Evolutionary conservation across 2,797 vertebrate genomes (phyloP).

Genomic region (Xerus rutilus): DNA sequence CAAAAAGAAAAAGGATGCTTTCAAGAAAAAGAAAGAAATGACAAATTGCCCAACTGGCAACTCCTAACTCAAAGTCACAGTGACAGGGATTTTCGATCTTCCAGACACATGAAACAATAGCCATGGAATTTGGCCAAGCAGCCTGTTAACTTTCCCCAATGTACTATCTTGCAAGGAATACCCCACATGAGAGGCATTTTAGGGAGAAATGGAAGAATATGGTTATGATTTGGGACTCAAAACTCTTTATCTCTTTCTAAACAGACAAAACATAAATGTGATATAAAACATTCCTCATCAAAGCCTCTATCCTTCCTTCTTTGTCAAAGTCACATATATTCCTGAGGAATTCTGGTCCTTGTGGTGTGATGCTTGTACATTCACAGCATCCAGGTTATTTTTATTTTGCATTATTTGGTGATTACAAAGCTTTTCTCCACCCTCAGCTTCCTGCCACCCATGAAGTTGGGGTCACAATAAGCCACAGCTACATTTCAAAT

Average conservation of each 20-base stretch:
- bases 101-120: conserved; percentile 67
- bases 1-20: conserved; percentile 4
- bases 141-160: conserved; percentile 41
- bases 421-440: conserved; percentile 56
- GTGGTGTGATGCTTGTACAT: conserved; percentile 38
- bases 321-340: conserved; percentile 52
- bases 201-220: conserved; percentile 24
- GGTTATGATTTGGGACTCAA: conserved; percentile 37
- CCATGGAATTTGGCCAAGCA: conserved; percentile 64
- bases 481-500: conserved; percentile 40
- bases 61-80: conserved; percentile 42
- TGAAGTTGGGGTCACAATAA: conserved; percentile 48
- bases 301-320: conserved; percentile 6
- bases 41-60: conserved; percentile 53
- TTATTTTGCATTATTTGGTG: conserved; percentile 65
- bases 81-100: conserved; percentile 69
- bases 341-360: conserved; percentile 22
- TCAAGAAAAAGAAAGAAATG: conserved; percentile 67
- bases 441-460: conserved; percentile 55
- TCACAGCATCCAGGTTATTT: conserved; percentile 54
- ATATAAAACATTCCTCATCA: conserved; percentile 38
- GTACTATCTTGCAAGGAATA: conserved; percentile 56
- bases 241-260: conserved; percentile 49
- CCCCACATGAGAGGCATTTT: conserved; percentile 35
- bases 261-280: conserved; percentile 70